Conservation (phyloP, 2,113 vertebrate genomes). For the Gila orcuttii region DNA sequence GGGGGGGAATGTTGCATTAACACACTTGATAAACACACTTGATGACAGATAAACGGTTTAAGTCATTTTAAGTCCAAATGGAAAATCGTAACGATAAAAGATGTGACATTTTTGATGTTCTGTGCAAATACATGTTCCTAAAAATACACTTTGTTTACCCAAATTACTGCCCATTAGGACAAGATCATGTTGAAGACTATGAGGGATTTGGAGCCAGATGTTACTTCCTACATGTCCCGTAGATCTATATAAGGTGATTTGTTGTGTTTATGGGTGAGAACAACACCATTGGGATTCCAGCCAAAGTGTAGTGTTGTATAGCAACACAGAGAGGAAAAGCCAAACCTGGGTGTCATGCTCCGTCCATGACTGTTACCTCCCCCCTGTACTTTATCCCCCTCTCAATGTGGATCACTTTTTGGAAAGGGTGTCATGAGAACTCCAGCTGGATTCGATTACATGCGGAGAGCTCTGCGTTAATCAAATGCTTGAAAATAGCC, state of each 20-base stretch:
- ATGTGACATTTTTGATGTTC: not conserved
- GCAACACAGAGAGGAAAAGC: conserved; percentile 60
- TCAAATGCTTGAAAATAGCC: conserved; percentile 66
- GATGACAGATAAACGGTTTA: not conserved
- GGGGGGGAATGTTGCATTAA: not conserved
- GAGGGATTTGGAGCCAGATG: not conserved
- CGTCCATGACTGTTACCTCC: not conserved
- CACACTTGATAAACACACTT: conserved; percentile 9
- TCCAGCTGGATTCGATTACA: conserved; percentile 68
- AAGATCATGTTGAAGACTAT: not conserved
- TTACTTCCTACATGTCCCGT: conserved; percentile 50
- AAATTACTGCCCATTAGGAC: not conserved
- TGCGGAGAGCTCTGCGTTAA: conserved; percentile 61
- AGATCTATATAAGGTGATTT: conserved; percentile 75
- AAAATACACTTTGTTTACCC: conserved; percentile 12
- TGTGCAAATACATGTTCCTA: not conserved
- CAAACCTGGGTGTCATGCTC: conserved; percentile 40
- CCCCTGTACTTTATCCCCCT: not conserved
- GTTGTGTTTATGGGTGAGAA: conserved; percentile 74
- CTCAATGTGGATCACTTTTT: conserved; percentile 26
- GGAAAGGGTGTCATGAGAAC: conserved; percentile 41
- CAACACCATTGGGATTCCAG: conserved; percentile 66
- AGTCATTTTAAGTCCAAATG: not conserved
- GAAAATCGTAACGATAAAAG: not conserved
- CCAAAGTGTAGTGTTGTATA: conserved; percentile 64